A percentile compares a stretch with the other conserved stretches of the same genome.
Conservation (phyloP, 2,888 invertebrate genomes). For the Ptilodon capucinus region DNA sequence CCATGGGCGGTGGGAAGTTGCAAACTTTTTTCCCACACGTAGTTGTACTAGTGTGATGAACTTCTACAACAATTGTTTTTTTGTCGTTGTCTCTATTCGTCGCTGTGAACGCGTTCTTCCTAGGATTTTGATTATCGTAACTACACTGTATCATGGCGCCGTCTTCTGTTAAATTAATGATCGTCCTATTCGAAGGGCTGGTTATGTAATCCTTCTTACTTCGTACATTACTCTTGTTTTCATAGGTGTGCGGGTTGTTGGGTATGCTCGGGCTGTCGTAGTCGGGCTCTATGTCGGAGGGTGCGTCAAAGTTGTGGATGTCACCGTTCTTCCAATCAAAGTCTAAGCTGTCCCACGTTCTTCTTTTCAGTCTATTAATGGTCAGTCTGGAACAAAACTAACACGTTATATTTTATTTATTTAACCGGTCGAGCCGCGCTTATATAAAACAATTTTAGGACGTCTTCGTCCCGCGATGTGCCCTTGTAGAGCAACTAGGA, state of each 20-base stretch:
- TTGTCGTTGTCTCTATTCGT: constrained; percentile 67
- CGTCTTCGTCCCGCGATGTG: too few relatives aligned
- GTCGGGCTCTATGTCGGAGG: constrained; percentile 76
- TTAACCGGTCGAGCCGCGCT: too few relatives aligned
- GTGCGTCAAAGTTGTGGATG: constrained; percentile 75
- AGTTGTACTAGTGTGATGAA: constrained; percentile 80
- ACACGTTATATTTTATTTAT: too few relatives aligned
- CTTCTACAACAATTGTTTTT: constrained; percentile 89
- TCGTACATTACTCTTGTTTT: constrained; percentile 62
- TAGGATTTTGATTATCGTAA: constrained; percentile 72
- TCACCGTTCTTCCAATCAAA: constrained; percentile 79
- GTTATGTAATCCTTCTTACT: constrained; percentile 61
- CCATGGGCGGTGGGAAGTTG: constrained; percentile 55
- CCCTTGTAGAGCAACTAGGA: too few relatives aligned
- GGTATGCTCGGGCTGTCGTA: constrained; percentile 77
- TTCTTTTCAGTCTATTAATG: constrained; percentile 70
- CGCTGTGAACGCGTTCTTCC: constrained; percentile 59
- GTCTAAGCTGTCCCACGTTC: constrained; percentile 84
- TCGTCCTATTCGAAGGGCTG: constrained; percentile 85
- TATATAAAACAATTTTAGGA: too few relatives aligned
- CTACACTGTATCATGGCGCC: constrained; percentile 88
- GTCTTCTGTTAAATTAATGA: constrained; percentile 87
- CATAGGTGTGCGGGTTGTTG: constrained; percentile 72
- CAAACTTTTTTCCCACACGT: constrained; percentile 60
- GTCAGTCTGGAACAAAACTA: constrained; percentile 59